Evolutionary conservation across 53 echinoderm and acorn worm species (phyloP), one percentile per base, ranked within the genome.

Genomic region (Paelopatides confundens): DNA sequence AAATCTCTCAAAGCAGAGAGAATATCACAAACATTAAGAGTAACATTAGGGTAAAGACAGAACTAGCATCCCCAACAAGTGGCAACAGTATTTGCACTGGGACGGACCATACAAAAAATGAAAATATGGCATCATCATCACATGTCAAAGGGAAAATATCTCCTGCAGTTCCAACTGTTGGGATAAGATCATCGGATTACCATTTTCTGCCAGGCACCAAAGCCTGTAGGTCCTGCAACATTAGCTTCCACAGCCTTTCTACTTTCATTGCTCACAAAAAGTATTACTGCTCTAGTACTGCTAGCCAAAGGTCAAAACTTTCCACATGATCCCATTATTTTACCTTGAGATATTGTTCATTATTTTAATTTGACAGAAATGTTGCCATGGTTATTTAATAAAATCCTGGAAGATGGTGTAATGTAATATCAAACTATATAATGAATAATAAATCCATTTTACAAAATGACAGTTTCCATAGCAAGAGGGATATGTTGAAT

Each of bases 181-280:
- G 58, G 2, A 21, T 58, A 6, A 58, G 58, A 23, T 14, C 48
- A 48, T 21, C 5, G 1, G 58, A 58, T 58, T 21, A 17, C 24
- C 15, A 17, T 12, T 67, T 86, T 13, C 78, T 63, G 2, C 34
- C 86, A 10, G 69, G 87, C 49, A 69, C 84, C 35, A 97, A 97
- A 53, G 92, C 92, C 71, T 97, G 97, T 62, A 81, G 92, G 35
- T 85, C 91, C 26, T 97, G 97, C 70, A 95, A 97, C 78, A 95
- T 97, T 49, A 90, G 89, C 50, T 97, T 97, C 85, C 91, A 87
- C 14, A 97, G 95, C 54, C 76, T 97, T 10, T 97, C 97, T 10
- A 97, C 95, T 1, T 97, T 97, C 85, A 95, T 97, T 62, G 97
- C 97, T 62, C 97, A 97, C 74, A 95, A 95, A 88, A 97, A 97